Evolutionary conservation across 2,113 vertebrate genomes (phyloP).

Genomic region (Lipophrys pholis): DNA sequence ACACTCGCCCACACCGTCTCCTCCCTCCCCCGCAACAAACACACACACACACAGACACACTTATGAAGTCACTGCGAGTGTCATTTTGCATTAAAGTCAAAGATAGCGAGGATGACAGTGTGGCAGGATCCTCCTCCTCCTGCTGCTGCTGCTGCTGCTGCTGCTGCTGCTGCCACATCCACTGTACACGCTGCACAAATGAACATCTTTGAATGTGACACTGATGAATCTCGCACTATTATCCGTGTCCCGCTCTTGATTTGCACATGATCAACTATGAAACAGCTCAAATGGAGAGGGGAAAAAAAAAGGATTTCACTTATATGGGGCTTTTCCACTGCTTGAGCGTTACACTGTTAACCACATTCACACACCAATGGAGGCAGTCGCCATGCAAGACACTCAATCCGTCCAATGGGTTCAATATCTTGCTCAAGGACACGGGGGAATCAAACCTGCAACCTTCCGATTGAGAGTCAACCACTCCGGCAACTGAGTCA

Average conservation of each 20-base stretch:
- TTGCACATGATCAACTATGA: not conserved
- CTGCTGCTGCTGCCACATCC: not conserved
- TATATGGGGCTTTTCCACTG: too few relatives aligned
- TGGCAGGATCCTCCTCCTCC: constrained; percentile 20
- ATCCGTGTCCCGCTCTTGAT: not conserved
- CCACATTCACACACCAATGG: too few relatives aligned
- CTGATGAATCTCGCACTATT: not conserved
- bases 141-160: not conserved
- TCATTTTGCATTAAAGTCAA: constrained; percentile 29
- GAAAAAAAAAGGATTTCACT: not conserved
- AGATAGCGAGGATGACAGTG: constrained; percentile 14
- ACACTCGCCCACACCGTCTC: not conserved
- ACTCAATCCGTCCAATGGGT: too few relatives aligned
- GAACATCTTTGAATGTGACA: not conserved
- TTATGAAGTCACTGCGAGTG: constrained; percentile 25
- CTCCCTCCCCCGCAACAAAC: too few relatives aligned
- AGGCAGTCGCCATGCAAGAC: too few relatives aligned
- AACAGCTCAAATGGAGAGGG: not conserved
- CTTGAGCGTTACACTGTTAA: too few relatives aligned
- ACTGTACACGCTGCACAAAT: not conserved
- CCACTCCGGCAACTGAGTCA: too few relatives aligned
- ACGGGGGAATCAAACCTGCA: too few relatives aligned
- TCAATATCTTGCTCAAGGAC: too few relatives aligned
- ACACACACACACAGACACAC: constrained; percentile 10
- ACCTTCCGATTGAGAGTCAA: too few relatives aligned